phyloP scores from a whole-genome alignment of 2,113 vertebrate genomes.

The Romanogobio albipinnatus region DNA sequence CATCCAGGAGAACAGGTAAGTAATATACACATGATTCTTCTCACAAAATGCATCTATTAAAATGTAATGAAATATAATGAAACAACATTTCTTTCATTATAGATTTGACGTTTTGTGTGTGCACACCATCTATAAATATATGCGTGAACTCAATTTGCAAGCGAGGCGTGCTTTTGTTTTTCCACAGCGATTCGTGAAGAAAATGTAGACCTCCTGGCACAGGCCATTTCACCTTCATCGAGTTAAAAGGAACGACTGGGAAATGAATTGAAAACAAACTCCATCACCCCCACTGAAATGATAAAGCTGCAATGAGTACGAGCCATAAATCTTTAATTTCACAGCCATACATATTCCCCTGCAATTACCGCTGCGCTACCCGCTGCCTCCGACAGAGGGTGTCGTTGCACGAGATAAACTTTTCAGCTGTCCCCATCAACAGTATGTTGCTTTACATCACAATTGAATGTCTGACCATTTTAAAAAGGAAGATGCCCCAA shows the following conservation, averaged over 20 bases:
- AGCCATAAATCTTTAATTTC: conserved; percentile 56
- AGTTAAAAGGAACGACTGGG: conserved; percentile 15
- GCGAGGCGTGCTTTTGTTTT: conserved; percentile 4
- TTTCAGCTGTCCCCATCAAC: conserved; percentile 52
- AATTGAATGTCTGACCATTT: neutral
- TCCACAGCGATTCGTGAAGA: neutral
- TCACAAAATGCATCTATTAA: neutral
- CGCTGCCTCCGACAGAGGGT: conserved; percentile 80
- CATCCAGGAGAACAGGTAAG: neutral
- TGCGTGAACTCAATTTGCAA: neutral
- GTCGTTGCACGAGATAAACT: conserved; percentile 73
- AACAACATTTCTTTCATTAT: neutral
- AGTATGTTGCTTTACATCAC: conserved; percentile 22
- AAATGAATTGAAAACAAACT: conserved; percentile 36
- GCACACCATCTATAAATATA: neutral
- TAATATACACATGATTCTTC: neutral
- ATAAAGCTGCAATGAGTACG: conserved; percentile 50
- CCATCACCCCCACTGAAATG: conserved; percentile 36
- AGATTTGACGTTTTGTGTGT: neutral
- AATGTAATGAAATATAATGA: neutral
- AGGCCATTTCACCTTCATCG: conserved; percentile 12
- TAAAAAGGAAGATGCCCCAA: neutral
- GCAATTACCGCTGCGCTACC: conserved; percentile 52
- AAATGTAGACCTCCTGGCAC: neutral
- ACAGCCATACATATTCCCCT: conserved; percentile 49